phyloP scores from a whole-genome alignment of 2,797 vertebrate species.

The Agapornis canus region DNA sequence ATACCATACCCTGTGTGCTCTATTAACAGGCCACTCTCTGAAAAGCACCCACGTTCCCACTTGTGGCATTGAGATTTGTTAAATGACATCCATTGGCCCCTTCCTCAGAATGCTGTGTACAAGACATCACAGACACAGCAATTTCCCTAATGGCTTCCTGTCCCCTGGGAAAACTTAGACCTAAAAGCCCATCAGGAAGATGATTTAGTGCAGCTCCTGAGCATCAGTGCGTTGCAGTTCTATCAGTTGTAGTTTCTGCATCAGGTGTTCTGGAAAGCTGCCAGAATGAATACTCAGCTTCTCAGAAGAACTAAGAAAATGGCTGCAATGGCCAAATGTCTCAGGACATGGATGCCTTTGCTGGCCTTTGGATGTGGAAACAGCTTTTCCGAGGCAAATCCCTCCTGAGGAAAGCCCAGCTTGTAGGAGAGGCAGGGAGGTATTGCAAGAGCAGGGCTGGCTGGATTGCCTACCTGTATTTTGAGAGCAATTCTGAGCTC shows the following conservation, averaged over 20 bases:
- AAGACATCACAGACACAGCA: background rate
- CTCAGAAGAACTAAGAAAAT: background rate
- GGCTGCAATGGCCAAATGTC: background rate
- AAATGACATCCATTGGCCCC: background rate
- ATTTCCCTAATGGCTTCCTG: background rate
- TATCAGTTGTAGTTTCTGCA: background rate
- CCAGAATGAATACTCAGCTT: background rate
- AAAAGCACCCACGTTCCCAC: background rate
- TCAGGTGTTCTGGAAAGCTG: background rate
- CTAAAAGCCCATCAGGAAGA: background rate
- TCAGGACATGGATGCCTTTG: background rate
- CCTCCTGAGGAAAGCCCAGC: background rate
- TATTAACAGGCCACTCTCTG: background rate
- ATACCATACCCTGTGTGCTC: background rate
- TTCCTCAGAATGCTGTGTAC: background rate
- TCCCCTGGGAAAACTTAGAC: background rate
- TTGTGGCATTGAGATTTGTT: background rate
- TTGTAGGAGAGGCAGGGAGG: background rate
- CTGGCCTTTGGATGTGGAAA: background rate
- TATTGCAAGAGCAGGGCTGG: background rate
- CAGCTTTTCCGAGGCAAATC: background rate
- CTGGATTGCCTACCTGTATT: background rate
- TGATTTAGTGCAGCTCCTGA: background rate
- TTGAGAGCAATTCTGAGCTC: background rate
- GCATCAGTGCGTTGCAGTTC: background rate